phyloP scores from a whole-genome alignment of 2,113 vertebrate species.

The Anhinga rufa region DNA sequence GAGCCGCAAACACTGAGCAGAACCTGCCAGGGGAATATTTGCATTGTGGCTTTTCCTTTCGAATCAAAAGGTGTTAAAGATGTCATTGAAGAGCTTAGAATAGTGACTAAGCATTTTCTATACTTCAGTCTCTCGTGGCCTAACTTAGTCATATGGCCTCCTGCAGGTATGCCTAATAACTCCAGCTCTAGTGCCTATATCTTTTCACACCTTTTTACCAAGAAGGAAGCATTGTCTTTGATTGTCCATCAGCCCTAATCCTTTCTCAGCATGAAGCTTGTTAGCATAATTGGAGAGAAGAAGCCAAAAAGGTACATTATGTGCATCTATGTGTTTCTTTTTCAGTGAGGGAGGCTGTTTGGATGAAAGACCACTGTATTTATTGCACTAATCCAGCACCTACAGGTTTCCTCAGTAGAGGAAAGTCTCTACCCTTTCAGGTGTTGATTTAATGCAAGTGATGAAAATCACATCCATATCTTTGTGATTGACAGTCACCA shows the following conservation, averaged over 20 bases:
- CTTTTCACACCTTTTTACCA: conserved; percentile 76
- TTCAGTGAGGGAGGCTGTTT: conserved; percentile 50
- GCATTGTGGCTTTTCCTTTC: conserved; percentile 57
- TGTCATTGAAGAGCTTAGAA: conserved; percentile 65
- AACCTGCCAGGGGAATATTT: conserved; percentile 76
- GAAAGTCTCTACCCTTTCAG: conserved; percentile 45
- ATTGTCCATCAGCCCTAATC: conserved; percentile 82
- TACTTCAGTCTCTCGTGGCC: conserved; percentile 42
- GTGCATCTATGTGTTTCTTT: conserved; percentile 54
- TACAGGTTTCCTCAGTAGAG: conserved; percentile 32
- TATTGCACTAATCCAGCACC: conserved; percentile 61
- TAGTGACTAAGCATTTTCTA: conserved; percentile 71
- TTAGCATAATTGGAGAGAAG: conserved; percentile 82
- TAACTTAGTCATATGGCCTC: conserved; percentile 69
- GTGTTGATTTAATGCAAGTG: conserved; percentile 28
- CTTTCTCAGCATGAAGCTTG: conserved; percentile 77
- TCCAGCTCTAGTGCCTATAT: conserved; percentile 60
- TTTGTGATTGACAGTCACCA: not conserved
- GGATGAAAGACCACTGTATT: conserved; percentile 67
- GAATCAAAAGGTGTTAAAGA: conserved; percentile 67
- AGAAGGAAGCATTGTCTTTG: conserved; percentile 77
- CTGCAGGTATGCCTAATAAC: conserved; percentile 75
- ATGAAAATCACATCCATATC: not conserved
- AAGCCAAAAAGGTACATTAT: conserved; percentile 73
- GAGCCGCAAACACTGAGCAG: conserved; percentile 81